phyloP scores from a whole-genome alignment of 2,888 invertebrate genomes.

The Torymus aiolomorphi region DNA sequence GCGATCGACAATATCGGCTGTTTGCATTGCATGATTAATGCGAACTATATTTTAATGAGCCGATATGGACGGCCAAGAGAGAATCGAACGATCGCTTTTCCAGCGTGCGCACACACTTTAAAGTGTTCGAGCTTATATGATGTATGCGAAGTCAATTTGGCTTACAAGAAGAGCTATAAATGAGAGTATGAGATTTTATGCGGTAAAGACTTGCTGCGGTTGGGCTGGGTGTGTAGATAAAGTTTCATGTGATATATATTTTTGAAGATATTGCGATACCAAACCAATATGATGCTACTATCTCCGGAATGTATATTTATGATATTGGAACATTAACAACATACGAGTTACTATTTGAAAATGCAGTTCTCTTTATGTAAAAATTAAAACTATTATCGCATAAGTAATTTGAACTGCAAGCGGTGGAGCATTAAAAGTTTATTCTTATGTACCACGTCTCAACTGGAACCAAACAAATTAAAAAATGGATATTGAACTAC shows the following conservation, averaged over 20 bases:
- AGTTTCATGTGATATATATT: neutral
- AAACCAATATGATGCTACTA: neutral
- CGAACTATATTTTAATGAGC: constrained; percentile 36
- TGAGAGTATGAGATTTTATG: neutral
- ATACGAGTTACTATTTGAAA: too few species aligned
- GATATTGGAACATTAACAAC: too few species aligned
- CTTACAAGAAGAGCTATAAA: neutral
- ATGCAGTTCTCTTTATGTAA: too few species aligned
- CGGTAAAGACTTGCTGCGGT: neutral
- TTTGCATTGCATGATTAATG: constrained; percentile 7
- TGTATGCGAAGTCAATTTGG: constrained; percentile 8
- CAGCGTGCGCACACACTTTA: too few species aligned
- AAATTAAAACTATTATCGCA: too few species aligned
- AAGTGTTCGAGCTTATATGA: too few species aligned
- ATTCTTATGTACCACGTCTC: too few species aligned
- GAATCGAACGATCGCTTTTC: neutral
- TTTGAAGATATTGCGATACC: neutral
- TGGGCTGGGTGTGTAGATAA: neutral
- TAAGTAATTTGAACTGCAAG: too few species aligned
- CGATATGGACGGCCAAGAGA: neutral
- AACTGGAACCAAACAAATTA: too few species aligned
- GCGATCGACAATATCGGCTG: constrained; percentile 9
- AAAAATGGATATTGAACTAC: too few species aligned
- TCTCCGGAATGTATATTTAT: neutral
- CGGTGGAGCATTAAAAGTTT: too few species aligned